Evolutionary conservation across 2,888 invertebrate genomes (phyloP), one percentile per base, ranked within the genome.

Genomic region (Aricia artaxerxes): DNA sequence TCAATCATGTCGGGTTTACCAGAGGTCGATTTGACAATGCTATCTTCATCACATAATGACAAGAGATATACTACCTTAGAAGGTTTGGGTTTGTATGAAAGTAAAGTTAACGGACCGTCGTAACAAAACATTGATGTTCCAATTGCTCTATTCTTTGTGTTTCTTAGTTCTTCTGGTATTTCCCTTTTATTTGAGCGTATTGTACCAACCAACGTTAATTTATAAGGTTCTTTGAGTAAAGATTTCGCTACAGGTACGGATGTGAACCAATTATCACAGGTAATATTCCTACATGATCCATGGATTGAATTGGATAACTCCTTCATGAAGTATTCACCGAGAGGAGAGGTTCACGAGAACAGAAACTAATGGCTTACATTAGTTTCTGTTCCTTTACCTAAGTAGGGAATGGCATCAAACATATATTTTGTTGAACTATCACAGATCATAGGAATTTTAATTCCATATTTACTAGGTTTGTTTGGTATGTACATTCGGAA

Each of bases 201-300:
- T 40, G 88, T 88, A 40, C 86, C 86, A 73, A 86, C 81, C 64
- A 86, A 78, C 7, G 85, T 86, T 78, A 88, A 79, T 82, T 85
- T 86, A 79, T 87, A 86, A 31, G 86, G 86, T 78, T 84, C 82
- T 79, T 83, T 78, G 57, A 85, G 81, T 60, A 87, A 77, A n/a
- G 82, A 80, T 78, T 85, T 84, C 13, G 83, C 76, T 13, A 69
- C 11, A 64, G 79, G 79, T 6, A 80, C 44, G 13, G 79, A 80
- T 5, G 73, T 77, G 53, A 79, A 80, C 77, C 72, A 78, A 49
- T 76, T 76, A 24, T 44, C 76, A 76, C 76, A 76, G 6, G 49
- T 76, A 9, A 76, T 31, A 77, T 79, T 78, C 3, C 80, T 24
- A 57, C 38, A 57, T 40, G 60, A 38, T 9, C 81, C 78, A 72